A percentile compares a stretch with the other conserved stretches of the same genome.
These are phyloP conservation scores for Ceratina calcarata DNA, from an alignment of 1,140 invertebrate species.

Conservation along the genomic window DNA sequence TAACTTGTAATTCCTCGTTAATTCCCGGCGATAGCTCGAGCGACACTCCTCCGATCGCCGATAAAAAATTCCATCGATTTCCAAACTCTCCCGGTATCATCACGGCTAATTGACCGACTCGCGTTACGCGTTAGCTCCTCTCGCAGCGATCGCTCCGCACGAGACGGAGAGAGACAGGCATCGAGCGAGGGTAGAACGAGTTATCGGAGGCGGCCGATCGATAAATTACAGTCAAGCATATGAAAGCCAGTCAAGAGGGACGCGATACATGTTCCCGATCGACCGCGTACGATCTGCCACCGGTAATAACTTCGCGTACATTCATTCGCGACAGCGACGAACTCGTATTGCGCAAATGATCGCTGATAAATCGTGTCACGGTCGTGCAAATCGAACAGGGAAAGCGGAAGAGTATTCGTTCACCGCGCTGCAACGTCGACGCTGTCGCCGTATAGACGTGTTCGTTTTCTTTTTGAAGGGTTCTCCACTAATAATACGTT, in stretches of 20 bases:
- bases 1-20: slow-evolving; percentile 40
- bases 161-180: background rate
- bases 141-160: background rate
- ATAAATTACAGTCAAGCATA: slow-evolving; percentile 64
- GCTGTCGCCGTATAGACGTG: slow-evolving; percentile 65
- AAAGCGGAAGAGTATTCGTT: background rate
- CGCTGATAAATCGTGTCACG: slow-evolving; percentile 68
- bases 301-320: slow-evolving; percentile 52
- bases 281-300: slow-evolving; percentile 34
- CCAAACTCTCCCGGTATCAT: slow-evolving; percentile 57
- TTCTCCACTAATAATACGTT: slow-evolving; percentile 74
- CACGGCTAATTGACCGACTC: slow-evolving; percentile 52
- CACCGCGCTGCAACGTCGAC: slow-evolving; percentile 2
- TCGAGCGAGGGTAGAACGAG: background rate
- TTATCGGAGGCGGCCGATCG: slow-evolving; percentile 52
- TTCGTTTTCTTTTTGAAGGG: slow-evolving; percentile 8
- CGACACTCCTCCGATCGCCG: slow-evolving; percentile 29
- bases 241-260: slow-evolving; percentile 29
- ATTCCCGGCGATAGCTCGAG: slow-evolving; percentile 23
- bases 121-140: slow-evolving; percentile 13
- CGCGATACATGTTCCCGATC: slow-evolving; percentile 43
- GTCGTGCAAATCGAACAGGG: background rate
- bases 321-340: slow-evolving; percentile 54
- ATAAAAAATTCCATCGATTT: slow-evolving; percentile 53
- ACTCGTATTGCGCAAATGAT: slow-evolving; percentile 64